These are phyloP conservation scores for Drosophila jambulina DNA, from an alignment of 1,140 invertebrate genomes.

Conservation along the genomic window DNA sequence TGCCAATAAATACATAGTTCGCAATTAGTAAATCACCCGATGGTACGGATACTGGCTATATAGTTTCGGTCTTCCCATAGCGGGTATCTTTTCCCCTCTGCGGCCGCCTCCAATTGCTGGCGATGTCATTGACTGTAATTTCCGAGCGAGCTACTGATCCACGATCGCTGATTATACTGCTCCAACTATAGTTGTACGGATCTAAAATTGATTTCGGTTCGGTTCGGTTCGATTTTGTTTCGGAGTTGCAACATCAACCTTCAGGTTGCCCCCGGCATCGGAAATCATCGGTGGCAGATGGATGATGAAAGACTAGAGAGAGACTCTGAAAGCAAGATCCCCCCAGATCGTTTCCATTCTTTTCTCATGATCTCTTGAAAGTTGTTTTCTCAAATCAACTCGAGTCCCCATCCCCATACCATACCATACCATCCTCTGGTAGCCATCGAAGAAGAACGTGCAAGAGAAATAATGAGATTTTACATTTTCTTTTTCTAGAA, in stretches of 20 bases:
- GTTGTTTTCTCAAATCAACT: slow-evolving; percentile 46
- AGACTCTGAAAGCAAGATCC: neutral
- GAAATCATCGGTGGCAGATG: slow-evolving; percentile 17
- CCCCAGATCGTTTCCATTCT: slow-evolving; percentile 29
- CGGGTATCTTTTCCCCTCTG: neutral
- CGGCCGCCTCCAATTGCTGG: slow-evolving; percentile 51
- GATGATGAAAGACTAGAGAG: slow-evolving; percentile 26
- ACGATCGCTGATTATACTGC: slow-evolving; percentile 25
- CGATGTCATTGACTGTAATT: slow-evolving; percentile 36
- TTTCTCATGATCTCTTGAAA: slow-evolving; percentile 40
- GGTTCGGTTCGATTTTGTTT: neutral
- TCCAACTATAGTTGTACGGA: slow-evolving; percentile 2
- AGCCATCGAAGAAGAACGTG: slow-evolving; percentile 56
- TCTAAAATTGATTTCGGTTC: slow-evolving; percentile 30
- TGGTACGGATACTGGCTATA: slow-evolving; percentile 4
- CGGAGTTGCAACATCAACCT: neutral
- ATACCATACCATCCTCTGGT: slow-evolving; percentile 2
- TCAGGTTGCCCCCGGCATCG: neutral
- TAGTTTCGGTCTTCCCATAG: slow-evolving; percentile 2
- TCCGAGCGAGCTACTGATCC: slow-evolving; percentile 20
- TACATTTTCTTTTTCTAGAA: slow-evolving; percentile 60
- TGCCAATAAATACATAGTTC: slow-evolving; percentile 50
- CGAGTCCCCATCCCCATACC: slow-evolving; percentile 3
- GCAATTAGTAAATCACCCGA: slow-evolving; percentile 63
- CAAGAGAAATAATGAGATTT: slow-evolving; percentile 54